These are phyloP conservation scores for Coilia nasus DNA, from an alignment of 2,797 vertebrate species.

Conservation along the genomic window DNA sequence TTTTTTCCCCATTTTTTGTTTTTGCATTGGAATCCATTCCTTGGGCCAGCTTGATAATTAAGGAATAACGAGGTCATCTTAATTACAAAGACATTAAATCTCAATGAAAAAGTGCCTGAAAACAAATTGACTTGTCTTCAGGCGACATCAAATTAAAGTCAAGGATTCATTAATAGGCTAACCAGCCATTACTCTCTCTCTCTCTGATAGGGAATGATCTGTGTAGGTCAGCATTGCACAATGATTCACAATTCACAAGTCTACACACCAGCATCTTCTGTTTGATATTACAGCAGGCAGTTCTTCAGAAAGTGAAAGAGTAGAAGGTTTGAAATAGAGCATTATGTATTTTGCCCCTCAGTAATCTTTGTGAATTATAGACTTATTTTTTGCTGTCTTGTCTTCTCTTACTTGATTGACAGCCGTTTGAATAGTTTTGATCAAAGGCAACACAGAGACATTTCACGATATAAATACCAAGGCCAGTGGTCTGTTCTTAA, in stretches of 20 bases:
- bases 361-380: not conserved
- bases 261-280: not conserved
- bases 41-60: slow-evolving; percentile 43
- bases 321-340: slow-evolving; percentile 1
- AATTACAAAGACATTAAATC: slow-evolving; percentile 49
- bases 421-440: not conserved
- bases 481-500: not conserved
- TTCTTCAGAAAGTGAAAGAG: not conserved
- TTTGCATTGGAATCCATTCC: slow-evolving; percentile 29
- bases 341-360: not conserved
- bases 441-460: no score
- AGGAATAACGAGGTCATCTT: slow-evolving; percentile 44
- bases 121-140: slow-evolving; percentile 49
- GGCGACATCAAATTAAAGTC: slow-evolving; percentile 46
- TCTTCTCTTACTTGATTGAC: not conserved
- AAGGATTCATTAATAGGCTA: slow-evolving; percentile 38
- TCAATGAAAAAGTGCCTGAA: slow-evolving; percentile 41
- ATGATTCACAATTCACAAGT: not conserved
- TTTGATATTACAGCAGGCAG: not conserved
- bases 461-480: not conserved
- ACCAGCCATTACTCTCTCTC: slow-evolving; percentile 3
- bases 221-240: not conserved
- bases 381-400: not conserved
- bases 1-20: slow-evolving; percentile 16
- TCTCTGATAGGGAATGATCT: not conserved